These are phyloP conservation scores for Rhinogobius similis DNA, from an alignment of 2,113 vertebrate species.

Conservation along the genomic window DNA sequence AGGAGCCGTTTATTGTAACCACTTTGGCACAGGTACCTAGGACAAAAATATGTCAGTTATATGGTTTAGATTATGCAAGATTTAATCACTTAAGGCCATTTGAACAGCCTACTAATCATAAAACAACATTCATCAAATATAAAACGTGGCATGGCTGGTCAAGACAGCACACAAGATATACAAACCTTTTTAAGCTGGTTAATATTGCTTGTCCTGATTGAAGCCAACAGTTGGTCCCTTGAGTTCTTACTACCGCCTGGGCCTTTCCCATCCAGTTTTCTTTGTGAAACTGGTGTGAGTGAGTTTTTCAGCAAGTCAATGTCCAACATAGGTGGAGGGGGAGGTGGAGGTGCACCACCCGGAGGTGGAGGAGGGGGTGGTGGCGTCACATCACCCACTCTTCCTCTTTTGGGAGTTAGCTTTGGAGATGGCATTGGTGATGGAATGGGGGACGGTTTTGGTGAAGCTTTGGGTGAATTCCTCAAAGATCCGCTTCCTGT, in stretches of 20 bases:
- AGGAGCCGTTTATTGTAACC: slow-evolving; percentile 79
- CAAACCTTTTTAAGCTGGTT: slow-evolving; percentile 92
- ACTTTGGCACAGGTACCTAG: slow-evolving; percentile 91
- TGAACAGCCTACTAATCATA: background rate
- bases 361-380: slow-evolving; percentile 85
- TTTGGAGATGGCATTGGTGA: slow-evolving; percentile 83
- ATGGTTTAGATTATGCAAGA: too few relatives aligned
- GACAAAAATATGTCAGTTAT: slow-evolving; percentile 28
- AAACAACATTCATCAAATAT: too few relatives aligned
- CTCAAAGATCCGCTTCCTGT: slow-evolving; percentile 65
- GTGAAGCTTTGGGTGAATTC: slow-evolving; percentile 81
- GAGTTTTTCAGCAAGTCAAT: slow-evolving; percentile 86
- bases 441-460: slow-evolving; percentile 78
- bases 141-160: too few relatives aligned
- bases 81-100: background rate
- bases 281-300: slow-evolving; percentile 84
- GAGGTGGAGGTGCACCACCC: slow-evolving; percentile 77
- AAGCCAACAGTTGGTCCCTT: slow-evolving; percentile 92
- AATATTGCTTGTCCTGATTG: slow-evolving; percentile 88
- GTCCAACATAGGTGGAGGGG: slow-evolving; percentile 82
- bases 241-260: slow-evolving; percentile 85
- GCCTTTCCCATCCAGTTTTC: slow-evolving; percentile 85
- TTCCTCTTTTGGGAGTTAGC: slow-evolving; percentile 77
- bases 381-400: slow-evolving; percentile 35
- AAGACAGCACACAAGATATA: background rate